Percentiles rank a stretch among this genome's conserved stretches.
Evolutionary conservation across 2,113 vertebrate species (phyloP).

Genomic region (Hassar affinis): DNA sequence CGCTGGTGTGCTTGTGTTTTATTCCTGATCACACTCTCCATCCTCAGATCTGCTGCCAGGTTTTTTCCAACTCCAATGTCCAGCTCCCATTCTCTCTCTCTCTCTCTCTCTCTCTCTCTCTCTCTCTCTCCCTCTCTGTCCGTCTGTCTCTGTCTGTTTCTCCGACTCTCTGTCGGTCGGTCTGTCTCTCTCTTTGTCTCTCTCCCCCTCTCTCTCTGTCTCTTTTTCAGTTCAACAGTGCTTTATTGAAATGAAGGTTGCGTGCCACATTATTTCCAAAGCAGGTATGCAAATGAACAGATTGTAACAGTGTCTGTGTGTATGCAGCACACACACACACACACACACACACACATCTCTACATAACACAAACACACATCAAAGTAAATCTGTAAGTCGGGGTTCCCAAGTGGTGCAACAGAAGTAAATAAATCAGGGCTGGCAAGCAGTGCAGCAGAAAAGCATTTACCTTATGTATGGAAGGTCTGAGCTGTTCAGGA

Average conservation of each 20-base stretch:
- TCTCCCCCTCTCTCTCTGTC: background rate
- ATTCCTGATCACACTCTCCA: background rate
- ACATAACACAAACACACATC: background rate
- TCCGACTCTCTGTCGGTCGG: conserved; percentile 13
- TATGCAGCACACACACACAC: background rate
- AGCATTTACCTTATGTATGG: background rate
- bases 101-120: background rate
- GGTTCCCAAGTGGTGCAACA: background rate
- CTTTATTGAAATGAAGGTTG: background rate
- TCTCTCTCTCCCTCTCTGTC: background rate
- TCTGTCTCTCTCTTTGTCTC: too few species aligned
- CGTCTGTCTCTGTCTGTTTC: too few species aligned
- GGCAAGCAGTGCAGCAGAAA: too few species aligned
- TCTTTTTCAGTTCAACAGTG: background rate
- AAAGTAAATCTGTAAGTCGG: background rate
- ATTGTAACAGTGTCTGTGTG: background rate
- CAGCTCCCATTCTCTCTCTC: background rate
- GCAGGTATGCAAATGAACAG: background rate
- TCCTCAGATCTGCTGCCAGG: conserved; percentile 22
- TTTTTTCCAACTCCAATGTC: conserved; percentile 9
- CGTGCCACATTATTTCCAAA: background rate
- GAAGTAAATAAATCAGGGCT: too few species aligned
- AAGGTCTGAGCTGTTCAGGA: too few species aligned
- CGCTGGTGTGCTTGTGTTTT: background rate
- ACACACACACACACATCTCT: background rate